These are phyloP conservation scores for Nesogale talazaci DNA, from an alignment of 2,113 vertebrate species.

Conservation along the genomic window DNA sequence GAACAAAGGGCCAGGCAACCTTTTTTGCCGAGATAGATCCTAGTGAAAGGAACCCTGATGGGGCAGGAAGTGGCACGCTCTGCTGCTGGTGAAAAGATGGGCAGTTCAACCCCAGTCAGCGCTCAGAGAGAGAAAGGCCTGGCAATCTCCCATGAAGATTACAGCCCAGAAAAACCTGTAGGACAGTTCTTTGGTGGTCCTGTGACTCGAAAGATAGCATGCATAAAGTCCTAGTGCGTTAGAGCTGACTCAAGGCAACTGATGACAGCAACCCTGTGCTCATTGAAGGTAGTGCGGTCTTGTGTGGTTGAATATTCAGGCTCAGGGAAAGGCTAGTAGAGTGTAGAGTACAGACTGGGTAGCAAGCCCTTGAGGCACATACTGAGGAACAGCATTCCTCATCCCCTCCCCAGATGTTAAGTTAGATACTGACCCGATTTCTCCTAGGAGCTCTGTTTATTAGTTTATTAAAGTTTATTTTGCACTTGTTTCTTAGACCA, in stretches of 20 bases:
- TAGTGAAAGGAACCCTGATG: not conserved
- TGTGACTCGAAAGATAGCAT: not conserved
- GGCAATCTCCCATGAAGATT: not conserved
- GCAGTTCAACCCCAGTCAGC: not conserved
- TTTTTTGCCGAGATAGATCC: not conserved
- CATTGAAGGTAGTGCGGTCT: not conserved
- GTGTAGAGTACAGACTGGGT: too few relatives aligned
- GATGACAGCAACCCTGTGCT: not conserved
- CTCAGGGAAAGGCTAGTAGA: too few relatives aligned
- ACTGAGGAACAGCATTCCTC: not conserved
- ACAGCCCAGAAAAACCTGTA: not conserved
- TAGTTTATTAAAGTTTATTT: conserved; percentile 32
- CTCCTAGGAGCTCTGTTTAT: conserved; percentile 30
- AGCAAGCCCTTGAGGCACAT: not conserved
- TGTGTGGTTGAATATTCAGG: conserved; percentile 37
- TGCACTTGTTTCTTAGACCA: not conserved
- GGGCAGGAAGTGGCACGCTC: not conserved
- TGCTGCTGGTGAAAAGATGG: not conserved
- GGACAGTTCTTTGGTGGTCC: not conserved
- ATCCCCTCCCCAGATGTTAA: not conserved
- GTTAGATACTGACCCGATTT: too few relatives aligned
- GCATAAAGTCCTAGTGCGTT: not conserved
- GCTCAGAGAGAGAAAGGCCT: not conserved
- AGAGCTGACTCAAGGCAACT: not conserved
- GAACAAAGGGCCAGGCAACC: not conserved